Evolutionary conservation across 2,888 invertebrate species (phyloP), one percentile per base, ranked within the genome.

Genomic region (Chaitophorus viminalis): DNA sequence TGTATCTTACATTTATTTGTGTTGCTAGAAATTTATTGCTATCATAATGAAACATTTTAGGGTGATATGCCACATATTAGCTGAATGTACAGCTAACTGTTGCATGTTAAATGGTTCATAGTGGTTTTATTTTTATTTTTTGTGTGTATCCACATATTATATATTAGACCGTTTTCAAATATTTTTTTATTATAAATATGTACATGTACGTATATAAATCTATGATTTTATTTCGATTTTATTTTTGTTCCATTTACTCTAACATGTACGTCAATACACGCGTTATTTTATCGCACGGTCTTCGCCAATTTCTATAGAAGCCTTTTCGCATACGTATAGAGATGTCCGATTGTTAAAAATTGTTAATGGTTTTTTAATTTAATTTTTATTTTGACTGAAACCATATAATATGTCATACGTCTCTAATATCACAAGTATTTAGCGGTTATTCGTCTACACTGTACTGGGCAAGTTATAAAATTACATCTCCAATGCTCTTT

Each of bases 61-160:
- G 87, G 74, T 79, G 79, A 81, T 87, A 79, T 87, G 87, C 87
- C 74, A 87, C 87, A 87, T 87, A 87, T 87, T 87, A 87, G 87
- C 87, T 87, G 79, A 79, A 87, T 60, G 74, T 87, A 87, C 87
- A 87, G 87, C 81, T 87, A 81, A 87, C 87, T 79, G 72, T 79
- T 87, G 87, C 87, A 87, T 87, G 87, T 79, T 39, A 87, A 87
- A 84, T 84, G 84, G 84, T 84, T 84, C 84, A 76, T 84, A 84
- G 76, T 84, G 84, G 46, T 84, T 76, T 75, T 83, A 17, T 70
- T 36, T 79, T 76, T 52, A 52, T 76, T 74, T 54, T 54, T 39
- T 84, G 75, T 84, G 65, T 76, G 75, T 76, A 75, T 65, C 52
- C 75, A 84, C 76, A 84, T 84, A n/a, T n/a, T n/a, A 75, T 83